A percentile compares a stretch with the other conserved stretches of the same genome.
phyloP scores from a whole-genome alignment of 2,797 vertebrate genomes.

The Neomorphus geoffroyi region DNA sequence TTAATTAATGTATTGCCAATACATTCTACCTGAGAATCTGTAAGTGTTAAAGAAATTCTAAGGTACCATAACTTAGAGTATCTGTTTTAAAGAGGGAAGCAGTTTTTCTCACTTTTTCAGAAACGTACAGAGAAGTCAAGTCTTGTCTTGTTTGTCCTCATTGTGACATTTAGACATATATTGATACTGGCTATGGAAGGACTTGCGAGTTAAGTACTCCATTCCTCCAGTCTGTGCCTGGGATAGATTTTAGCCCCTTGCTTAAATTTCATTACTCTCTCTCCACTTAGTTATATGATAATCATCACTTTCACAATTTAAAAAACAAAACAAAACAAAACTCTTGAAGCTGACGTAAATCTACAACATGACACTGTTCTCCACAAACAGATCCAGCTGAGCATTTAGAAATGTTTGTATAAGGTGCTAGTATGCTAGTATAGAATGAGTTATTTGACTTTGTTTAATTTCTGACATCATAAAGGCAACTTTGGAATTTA shows the following conservation, averaged over 20 bases:
- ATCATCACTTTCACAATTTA: background rate
- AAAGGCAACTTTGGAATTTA: background rate
- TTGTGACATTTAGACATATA: background rate
- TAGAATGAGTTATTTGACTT: background rate
- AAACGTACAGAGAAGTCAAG: background rate
- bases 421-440: background rate
- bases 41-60: background rate
- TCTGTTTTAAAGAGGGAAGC: background rate
- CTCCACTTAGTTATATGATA: background rate
- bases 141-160: background rate
- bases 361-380: background rate
- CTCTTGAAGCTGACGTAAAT: background rate
- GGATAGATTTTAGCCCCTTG: background rate
- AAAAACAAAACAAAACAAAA: background rate
- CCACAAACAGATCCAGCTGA: background rate
- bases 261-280: background rate
- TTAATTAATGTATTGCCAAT: constrained; percentile 6
- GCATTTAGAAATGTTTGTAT: background rate
- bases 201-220: background rate
- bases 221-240: background rate
- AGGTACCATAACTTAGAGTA: background rate
- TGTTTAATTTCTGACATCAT: background rate
- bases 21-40: constrained; percentile 26
- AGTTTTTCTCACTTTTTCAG: background rate
- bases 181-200: background rate